Evolutionary conservation across 2,888 invertebrate species (phyloP), one percentile per base, ranked within the genome.

Genomic region (Athalia circularis): DNA sequence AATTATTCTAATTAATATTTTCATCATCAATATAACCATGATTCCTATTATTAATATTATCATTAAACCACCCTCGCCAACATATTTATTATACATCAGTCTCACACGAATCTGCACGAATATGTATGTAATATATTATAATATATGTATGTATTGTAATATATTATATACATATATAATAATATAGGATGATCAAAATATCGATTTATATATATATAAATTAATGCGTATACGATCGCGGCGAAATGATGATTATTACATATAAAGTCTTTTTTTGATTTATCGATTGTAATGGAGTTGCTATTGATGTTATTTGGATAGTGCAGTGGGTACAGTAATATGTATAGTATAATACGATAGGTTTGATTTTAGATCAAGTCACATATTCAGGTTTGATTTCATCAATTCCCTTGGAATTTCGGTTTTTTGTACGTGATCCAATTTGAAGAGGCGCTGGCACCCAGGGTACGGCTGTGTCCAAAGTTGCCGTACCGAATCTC

Each of bases 401-500:
- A 47, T 59, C 70, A 5, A 83, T 81, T 77, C 80, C 82, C 57
- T 83, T 83, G 77, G 80, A 82, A 68, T 82, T 83, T 65, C 83
- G 84, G 77, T 29, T 29, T 29, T 85, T 86, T 74, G 84, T 82
- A 87, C 89, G 87, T 81, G 87, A 87, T 77, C 89, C 86, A n/a
- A 29, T 29, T 29, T 29, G 29, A 29, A 89, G 89, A 11, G 90
- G 88, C 65, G 88, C 87, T 52, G 90, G 89, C 65, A 87, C 87
- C 90, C 90, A 89, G 48, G 89, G 90, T 72, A 90, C 88, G 76
- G 89, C 89, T 77, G 88, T 83, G 82, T 89, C 88, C 67, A 88
- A 83, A 48, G 84, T 86, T 79, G 86, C 82, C 79, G 86, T 84
- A 77, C 83, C 84, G 76, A 84, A 83, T 78, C 82, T 83, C 62